Base-by-base conservation (phyloP, 2,888 invertebrate species). In the Poecilobothrus nobilitatus region DNA sequence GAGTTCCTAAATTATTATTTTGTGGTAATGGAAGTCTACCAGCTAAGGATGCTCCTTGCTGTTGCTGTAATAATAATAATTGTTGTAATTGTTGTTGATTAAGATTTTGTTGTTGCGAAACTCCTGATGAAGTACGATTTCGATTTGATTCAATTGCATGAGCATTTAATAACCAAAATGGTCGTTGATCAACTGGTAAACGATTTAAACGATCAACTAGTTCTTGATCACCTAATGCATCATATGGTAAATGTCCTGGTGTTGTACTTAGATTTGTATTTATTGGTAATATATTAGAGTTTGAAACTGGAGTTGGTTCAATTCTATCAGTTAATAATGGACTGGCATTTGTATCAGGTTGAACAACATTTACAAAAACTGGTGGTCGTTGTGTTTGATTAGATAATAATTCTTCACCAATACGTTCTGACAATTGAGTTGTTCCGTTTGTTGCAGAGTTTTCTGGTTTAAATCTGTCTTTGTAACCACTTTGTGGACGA, bases 111-210 rank as follows among this genome's bases (percentile, higher is more conserved):
- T 37, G 8, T 37, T 8, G 8, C 8, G 37, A 2, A 7, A 8
- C 37, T 10, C 10, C 37, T 8, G 6, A 1, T 37, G 37, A 8
- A 7, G 12, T 1, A 37, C n/a, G 53, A 70, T 82, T 81, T 9
- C 86, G 83, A 8, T 86, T 82, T 0, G 82, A 84, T 76, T 90
- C 89, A 15, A 89, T 84, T 0, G 86, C 86, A 73, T 87, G 84
- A 79, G 88, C 87, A 77, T 91, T 91, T 67, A 90, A 76, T 71
- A 86, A 85, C 91, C 91, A 91, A 79, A 89, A 91, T 0, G 91
- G 91, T 71, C 87, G 86, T 65, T 88, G 82, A 72, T 90, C 89
- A 67, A 84, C 77, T 0, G 91, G 90, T 78, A 88, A 84, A 61
- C 84, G 83, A 75, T 85, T 87, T 37, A 91, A 81, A n/a, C 87